Base-by-base conservation (phyloP, 1,140 invertebrate species). In the Bombus huntii region DNA sequence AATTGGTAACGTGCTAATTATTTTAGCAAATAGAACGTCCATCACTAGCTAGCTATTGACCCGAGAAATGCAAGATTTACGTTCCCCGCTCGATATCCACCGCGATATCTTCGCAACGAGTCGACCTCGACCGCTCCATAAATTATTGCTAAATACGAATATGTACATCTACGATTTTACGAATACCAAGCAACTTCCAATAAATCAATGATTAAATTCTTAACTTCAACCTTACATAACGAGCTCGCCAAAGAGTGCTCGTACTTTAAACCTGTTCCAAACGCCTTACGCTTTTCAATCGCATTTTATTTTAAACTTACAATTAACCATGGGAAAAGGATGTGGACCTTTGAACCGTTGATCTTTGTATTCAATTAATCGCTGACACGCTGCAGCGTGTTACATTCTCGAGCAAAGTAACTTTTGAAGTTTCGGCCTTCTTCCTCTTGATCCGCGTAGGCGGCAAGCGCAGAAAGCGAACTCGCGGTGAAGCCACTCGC, bases 301-400 rank as follows among this genome's bases (percentile, higher is more conserved):
- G 28, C n/a, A 31, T 73, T 73, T 22, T 10, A 25, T 39, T 76
- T 31, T 18, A 28, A 25, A 13, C 53, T 39, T 39, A 47, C 34
- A 15, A 34, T 59, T 37, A 13, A n/a, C 6, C 31, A 5, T 15
- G 18, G 59, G 10, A 12, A 25, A 34, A 31, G 31, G n/a, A 44
- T 65, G 25, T 18, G n/a, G 1, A 47, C 31, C 62, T 44, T 44
- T 79, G 57, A 62, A n/a, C 28, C 25, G 3, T 31, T 5, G 37
- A 42, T 34, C 53, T 37, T 73, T 59, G 10, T 15, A 80, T 80
- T 39, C 39, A 59, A 79, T 84, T 84, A 79, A 80, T 72, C 37
- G 34, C 18, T n/a, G n/a, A 10, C n/a, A 53, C 47, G 31, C 15
- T 31, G 22, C 2, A 37, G 4, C 76, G 39, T 22, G 59, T 18